Evolutionary conservation across 2,888 invertebrate genomes (phyloP), one percentile per base, ranked within the genome.

Genomic region (Tanypteryx hageni): DNA sequence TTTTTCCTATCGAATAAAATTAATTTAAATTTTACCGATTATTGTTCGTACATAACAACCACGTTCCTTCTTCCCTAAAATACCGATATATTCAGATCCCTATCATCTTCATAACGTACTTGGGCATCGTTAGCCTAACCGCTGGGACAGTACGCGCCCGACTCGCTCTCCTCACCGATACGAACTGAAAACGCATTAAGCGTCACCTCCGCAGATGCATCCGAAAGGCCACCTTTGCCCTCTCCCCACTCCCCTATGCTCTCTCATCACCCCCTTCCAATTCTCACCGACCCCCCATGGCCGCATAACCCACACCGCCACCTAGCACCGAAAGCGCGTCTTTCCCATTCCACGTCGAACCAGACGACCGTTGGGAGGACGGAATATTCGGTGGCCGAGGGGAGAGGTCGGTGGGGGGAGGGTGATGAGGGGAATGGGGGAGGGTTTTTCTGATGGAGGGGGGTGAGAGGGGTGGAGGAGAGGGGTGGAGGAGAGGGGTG

Each of bases 121-220:
- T n/a, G n/a, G 56, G 44, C 83, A 18, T 83, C 83, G 83, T 56
- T 57, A 83, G 56, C 83, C 83, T 3, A 44, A 11, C 27, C 56
- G 57, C n/a, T 57, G 7, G n/a, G 7, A 14, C 9, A 44, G 56
- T 57, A 64, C 64, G 57, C 83, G 83, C 57, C 83, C 57, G 44
- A 57, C 83, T 57, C 18, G 10, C 27, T 83, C 44, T 18, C 83
- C 83, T 57, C 57, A 10, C 44, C n/a, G 83, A 83, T 57, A 56
- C 7, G 56, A 57, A 83, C 56, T 83, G 83, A 83, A 57, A 56
- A 83, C 44, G n/a, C 10, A 8, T 44, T 57, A 7, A 83, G 83
- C 83, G 83, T 44, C 0, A 22, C 82, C 82, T 56, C 56, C 83
- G 83, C 83, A 83, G 83, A 83, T 83, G 83, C 83, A 83, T 83